Conservation (phyloP, 2,797 vertebrate genomes). For the Calcarius lapponicus region DNA sequence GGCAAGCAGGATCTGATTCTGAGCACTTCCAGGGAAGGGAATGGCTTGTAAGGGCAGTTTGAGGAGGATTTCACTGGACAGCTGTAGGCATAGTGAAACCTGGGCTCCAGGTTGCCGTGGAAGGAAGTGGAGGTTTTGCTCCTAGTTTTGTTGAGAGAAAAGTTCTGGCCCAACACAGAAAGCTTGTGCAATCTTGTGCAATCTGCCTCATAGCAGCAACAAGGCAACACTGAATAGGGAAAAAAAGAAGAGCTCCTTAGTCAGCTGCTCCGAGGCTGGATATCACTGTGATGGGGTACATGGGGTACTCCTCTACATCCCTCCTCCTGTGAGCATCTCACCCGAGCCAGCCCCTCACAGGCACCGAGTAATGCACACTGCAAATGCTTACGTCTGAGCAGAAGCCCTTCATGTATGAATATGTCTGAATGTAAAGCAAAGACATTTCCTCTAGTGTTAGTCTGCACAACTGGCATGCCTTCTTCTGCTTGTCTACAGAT, state of each 20-base stretch:
- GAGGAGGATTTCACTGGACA: not conserved
- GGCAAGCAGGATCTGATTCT: not conserved
- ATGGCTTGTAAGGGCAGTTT: not conserved
- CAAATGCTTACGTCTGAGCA: not conserved
- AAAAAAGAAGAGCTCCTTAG: not conserved
- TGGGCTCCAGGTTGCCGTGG: not conserved
- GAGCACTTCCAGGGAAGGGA: not conserved
- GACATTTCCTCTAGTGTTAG: not conserved
- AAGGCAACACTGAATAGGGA: not conserved
- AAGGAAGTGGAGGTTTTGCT: not conserved
- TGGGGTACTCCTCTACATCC: not conserved
- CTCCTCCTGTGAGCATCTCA: not conserved
- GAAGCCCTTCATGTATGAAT: not conserved
- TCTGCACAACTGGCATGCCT: not conserved
- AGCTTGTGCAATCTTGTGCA: not conserved
- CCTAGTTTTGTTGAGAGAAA: not conserved
- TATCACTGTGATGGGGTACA: accelerated
- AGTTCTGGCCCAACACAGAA: not conserved
- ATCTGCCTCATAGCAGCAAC: not conserved
- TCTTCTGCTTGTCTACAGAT: not conserved
- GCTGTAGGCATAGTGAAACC: not conserved
- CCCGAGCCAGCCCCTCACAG: not conserved
- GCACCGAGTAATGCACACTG: not conserved
- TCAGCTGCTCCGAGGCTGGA: not conserved
- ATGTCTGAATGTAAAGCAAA: not conserved